phyloP scores from a whole-genome alignment of 2,888 invertebrate species.

The Tethea ocularis region DNA sequence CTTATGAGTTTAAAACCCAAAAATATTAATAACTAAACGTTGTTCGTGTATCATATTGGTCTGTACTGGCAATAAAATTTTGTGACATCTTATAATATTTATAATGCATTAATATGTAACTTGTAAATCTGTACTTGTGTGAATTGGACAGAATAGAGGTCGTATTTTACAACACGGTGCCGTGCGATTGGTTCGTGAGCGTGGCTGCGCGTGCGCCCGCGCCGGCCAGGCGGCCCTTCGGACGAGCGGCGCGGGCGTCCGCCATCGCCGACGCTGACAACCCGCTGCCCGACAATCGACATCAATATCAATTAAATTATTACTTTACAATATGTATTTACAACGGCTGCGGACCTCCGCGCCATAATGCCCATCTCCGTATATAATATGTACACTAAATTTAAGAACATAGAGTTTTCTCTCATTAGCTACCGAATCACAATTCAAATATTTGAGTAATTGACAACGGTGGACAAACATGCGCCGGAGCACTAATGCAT shows the following conservation, averaged over 20 bases:
- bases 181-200: constrained; percentile 24
- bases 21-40: constrained; percentile 63
- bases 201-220: not conserved
- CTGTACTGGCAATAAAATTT: constrained; percentile 77
- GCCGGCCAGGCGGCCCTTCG: constrained; percentile 10
- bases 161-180: constrained; percentile 62
- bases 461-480: constrained; percentile 83
- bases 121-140: constrained; percentile 73
- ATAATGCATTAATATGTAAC: constrained; percentile 72
- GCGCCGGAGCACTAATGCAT: constrained; percentile 79
- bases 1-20: constrained; percentile 71
- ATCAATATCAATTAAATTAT: constrained; percentile 75
- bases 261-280: constrained; percentile 15
- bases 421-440: constrained; percentile 84
- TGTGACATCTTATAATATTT: constrained; percentile 74
- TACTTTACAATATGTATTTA: constrained; percentile 81
- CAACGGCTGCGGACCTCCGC: constrained; percentile 71
- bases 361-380: constrained; percentile 82
- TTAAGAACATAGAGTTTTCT: constrained; percentile 82
- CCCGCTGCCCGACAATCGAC: constrained; percentile 48
- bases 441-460: constrained; percentile 83
- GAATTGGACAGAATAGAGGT: constrained; percentile 79
- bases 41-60: constrained; percentile 63
- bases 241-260: constrained; percentile 12
- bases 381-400: constrained; percentile 81